Percentiles rank a stretch among this genome's conserved stretches.
Conservation (phyloP, 1,140 invertebrate genomes). For the Drosophila subobscura region DNA sequence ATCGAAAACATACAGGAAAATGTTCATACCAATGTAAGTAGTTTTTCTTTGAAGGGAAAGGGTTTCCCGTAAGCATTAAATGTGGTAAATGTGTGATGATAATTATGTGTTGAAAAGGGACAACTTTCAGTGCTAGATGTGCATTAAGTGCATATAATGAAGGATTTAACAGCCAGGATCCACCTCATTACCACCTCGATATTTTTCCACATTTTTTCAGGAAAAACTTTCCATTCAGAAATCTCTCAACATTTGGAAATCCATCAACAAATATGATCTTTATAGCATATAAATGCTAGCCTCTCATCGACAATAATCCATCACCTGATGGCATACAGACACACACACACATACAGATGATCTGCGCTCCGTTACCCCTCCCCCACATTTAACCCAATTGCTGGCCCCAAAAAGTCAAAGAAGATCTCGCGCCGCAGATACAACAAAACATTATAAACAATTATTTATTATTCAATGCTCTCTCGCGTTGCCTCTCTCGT, state of each 20-base stretch:
- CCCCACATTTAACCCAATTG: slow-evolving; percentile 41
- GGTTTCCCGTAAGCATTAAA: too few species aligned
- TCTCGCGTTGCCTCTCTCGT: not conserved
- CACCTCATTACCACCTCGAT: too few species aligned
- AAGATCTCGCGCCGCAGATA: slow-evolving; percentile 34
- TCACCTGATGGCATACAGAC: slow-evolving; percentile 30
- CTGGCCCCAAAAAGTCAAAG: slow-evolving; percentile 16
- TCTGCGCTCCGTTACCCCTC: not conserved
- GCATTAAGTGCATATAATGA: too few species aligned
- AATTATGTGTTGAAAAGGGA: too few species aligned
- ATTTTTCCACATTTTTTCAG: not conserved
- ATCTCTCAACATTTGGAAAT: slow-evolving; percentile 5
- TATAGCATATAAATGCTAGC: not conserved
- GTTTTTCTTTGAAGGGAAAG: too few species aligned
- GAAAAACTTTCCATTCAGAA: not conserved
- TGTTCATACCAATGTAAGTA: too few species aligned
- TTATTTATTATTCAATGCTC: slow-evolving; percentile 63
- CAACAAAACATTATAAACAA: slow-evolving; percentile 43
- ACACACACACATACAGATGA: slow-evolving; percentile 1
- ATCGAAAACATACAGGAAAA: slow-evolving; percentile 2
- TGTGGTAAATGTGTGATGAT: too few species aligned
- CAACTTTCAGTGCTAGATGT: too few species aligned
- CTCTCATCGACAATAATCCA: slow-evolving; percentile 26
- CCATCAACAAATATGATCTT: slow-evolving; percentile 2
- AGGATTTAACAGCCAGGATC: too few species aligned